Evolutionary conservation across 35 echinoderm and acorn worm genomes (phyloP).

Genomic region (Holothuria glaberrima): DNA sequence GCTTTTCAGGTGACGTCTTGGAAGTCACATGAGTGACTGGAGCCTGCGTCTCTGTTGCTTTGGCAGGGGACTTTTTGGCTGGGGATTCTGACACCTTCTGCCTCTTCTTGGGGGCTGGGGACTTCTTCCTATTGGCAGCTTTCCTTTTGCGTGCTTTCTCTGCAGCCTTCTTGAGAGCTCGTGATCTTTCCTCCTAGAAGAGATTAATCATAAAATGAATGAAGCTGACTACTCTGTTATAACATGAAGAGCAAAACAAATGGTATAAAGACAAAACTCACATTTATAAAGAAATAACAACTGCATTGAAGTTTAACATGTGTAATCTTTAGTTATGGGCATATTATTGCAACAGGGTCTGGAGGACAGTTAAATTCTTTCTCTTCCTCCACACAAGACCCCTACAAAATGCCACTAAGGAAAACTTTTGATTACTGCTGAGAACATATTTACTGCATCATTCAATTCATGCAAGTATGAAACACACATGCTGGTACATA

Average conservation of each 20-base stretch:
- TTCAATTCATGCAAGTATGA: too few relatives aligned
- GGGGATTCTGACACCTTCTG: conserved; percentile 33
- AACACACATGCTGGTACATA: too few relatives aligned
- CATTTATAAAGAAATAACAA: too few relatives aligned
- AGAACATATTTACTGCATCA: too few relatives aligned
- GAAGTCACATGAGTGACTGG: not conserved
- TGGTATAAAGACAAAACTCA: not conserved
- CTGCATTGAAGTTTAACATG: too few relatives aligned
- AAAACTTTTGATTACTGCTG: too few relatives aligned
- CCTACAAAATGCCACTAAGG: too few relatives aligned
- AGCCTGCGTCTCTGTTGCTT: conserved; percentile 1
- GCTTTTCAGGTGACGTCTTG: conserved; percentile 7
- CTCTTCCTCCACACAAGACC: too few relatives aligned
- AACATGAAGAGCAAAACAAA: not conserved
- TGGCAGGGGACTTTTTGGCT: conserved; percentile 31
- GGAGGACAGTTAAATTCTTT: too few relatives aligned
- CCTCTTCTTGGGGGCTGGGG: conserved; percentile 50
- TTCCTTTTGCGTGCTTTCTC: conserved; percentile 55
- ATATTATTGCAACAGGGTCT: too few relatives aligned
- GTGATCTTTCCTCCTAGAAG: conserved; percentile 32
- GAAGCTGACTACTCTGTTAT: not conserved
- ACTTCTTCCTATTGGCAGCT: not conserved
- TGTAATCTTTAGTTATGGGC: too few relatives aligned
- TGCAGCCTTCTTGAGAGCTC: conserved; percentile 39
- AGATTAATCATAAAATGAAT: not conserved